A percentile compares a stretch with the other conserved stretches of the same genome.
Conservation (phyloP, 2,888 invertebrate species). For the Andrena hattorfiana region DNA sequence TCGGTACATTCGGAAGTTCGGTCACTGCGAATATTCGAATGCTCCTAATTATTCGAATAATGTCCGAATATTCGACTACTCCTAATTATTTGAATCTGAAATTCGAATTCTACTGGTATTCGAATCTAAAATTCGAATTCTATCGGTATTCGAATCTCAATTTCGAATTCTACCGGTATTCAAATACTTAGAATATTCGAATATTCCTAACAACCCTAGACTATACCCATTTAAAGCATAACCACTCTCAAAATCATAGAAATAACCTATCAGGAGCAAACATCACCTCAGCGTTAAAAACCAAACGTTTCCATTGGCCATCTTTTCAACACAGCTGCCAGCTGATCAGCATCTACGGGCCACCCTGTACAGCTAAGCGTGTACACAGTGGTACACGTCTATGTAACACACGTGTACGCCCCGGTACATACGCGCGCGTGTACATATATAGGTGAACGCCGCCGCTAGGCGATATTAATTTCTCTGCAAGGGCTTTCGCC, state of each 20-base stretch:
- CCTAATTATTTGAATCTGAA: too few species aligned
- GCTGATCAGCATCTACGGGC: not conserved
- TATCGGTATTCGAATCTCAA: too few species aligned
- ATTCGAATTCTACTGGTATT: too few species aligned
- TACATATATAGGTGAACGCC: conserved; percentile 63
- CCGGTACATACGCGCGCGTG: conserved; percentile 18
- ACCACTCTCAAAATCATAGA: not conserved
- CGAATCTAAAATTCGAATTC: too few species aligned
- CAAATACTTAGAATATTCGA: too few species aligned
- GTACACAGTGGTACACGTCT: conserved; percentile 33
- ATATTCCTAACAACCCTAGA: too few species aligned
- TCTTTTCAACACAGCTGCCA: not conserved
- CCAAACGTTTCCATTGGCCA: not conserved
- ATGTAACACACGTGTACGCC: conserved; percentile 27
- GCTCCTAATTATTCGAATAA: too few species aligned
- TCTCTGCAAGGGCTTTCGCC: conserved; percentile 76
- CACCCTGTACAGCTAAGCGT: conserved; percentile 39
- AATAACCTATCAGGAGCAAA: too few species aligned
- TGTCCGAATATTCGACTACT: too few species aligned
- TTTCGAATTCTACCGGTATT: too few species aligned
- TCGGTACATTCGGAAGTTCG: too few species aligned
- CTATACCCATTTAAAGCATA: not conserved
- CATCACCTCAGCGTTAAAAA: not conserved
- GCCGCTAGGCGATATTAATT: conserved; percentile 81
- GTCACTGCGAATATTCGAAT: too few species aligned